Conservation (phyloP, 1,140 invertebrate genomes). For the Centruroides sculpturatus region DNA sequence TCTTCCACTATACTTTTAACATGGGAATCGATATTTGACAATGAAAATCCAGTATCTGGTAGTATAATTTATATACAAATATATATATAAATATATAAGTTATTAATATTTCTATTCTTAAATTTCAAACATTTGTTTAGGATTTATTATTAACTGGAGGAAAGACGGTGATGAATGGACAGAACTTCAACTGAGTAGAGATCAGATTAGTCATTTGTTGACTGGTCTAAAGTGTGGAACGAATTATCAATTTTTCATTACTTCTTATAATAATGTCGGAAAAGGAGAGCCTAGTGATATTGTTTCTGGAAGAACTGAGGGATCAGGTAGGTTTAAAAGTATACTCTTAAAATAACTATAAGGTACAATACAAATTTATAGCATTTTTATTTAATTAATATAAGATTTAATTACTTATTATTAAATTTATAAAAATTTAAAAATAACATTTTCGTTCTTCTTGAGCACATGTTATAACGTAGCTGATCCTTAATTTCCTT, state of each 20-base stretch:
- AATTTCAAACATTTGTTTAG: background rate
- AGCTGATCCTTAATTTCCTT: too few relatives aligned
- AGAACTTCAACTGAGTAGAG: constrained; percentile 23
- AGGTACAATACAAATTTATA: too few relatives aligned
- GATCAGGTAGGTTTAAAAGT: constrained; percentile 15
- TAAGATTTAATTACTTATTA: too few relatives aligned
- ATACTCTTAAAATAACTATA: too few relatives aligned
- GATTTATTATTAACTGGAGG: constrained; percentile 7
- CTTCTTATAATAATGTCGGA: constrained; percentile 73
- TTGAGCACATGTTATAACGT: too few relatives aligned
- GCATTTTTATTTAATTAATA: too few relatives aligned
- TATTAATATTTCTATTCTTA: background rate
- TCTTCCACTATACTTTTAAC: background rate
- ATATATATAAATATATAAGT: too few relatives aligned
- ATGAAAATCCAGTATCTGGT: constrained; percentile 10
- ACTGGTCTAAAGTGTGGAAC: constrained; percentile 62
- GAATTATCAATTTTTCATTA: constrained; percentile 70
- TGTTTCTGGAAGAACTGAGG: constrained; percentile 19
- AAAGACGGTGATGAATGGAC: constrained; percentile 9
- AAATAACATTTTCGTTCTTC: too few relatives aligned
- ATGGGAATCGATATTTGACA: constrained; percentile 5
- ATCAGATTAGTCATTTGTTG: constrained; percentile 52
- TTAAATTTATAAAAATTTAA: too few relatives aligned
- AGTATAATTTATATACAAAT: background rate
- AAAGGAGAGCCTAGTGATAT: constrained; percentile 57